Evolutionary conservation across 1,140 invertebrate genomes (phyloP), one percentile per base, ranked within the genome.

Genomic region (Pomacea maculata): DNA sequence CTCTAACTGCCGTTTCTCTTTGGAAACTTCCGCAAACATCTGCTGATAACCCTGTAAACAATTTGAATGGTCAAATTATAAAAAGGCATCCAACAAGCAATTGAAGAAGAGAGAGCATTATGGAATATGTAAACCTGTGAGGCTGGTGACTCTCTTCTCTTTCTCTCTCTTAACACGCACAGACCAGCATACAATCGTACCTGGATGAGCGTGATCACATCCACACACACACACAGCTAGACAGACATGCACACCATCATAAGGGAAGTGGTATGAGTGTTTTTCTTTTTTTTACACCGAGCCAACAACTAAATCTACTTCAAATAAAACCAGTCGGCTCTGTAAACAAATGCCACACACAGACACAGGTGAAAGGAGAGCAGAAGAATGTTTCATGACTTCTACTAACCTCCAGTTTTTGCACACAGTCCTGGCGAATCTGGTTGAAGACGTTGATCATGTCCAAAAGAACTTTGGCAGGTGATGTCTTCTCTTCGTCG

Each of bases 381-480:
- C 17, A 52, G 34, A 73, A n/a, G n/a, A 29, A 17, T 45, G 34
- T 45, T n/a, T 52, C 5, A 57, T 14, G n/a, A 45, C n/a, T 11
- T 57, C 5, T 25, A 54, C 65, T 14, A 14, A 83, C 80, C 77
- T 81, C 72, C 14, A 79, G 67, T 68, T 76, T 81, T 12, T 52
- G 52, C 29, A 29, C 65, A 21, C 75, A 76, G 55, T 82, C 74
- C 10, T 21, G 67, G 68, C 72, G 19, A 7, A 81, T 73, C 65
- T 77, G 57, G 65, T 80, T 74, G 21, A 82, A 71, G 6, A 78
- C 77, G 68, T 71, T 83, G 64, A 83, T 52, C 17, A 83, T 52
- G 55, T 85, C 84, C 1, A 85, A 64, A 21, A 85, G 57, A 11
- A 85, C 54, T 68, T 85, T 85, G 75, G 76, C 82, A 17, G 80